A percentile compares a stretch with the other conserved stretches of the same genome.
Conservation (phyloP, 2,113 vertebrate species). For the Labeo catla region DNA sequence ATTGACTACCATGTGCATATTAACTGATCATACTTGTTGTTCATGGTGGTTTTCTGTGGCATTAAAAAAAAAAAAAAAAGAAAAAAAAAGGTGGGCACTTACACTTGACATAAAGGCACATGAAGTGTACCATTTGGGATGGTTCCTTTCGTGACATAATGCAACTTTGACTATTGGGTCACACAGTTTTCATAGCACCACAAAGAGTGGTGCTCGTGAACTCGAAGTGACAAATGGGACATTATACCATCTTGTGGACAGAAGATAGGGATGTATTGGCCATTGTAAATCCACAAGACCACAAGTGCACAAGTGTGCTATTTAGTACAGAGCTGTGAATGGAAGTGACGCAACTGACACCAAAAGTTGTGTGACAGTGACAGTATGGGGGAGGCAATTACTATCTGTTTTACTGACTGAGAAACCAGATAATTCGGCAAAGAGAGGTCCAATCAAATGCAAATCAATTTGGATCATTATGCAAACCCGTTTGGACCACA, state of each 20-base stretch:
- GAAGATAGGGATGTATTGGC: background rate
- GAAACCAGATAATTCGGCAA: background rate
- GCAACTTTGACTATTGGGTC: too few relatives aligned
- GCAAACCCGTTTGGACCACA: background rate
- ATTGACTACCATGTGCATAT: constrained; percentile 30
- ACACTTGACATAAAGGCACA: too few relatives aligned
- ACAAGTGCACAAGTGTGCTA: background rate
- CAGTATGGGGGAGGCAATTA: too few relatives aligned
- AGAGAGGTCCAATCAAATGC: background rate
- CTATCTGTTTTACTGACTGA: background rate
- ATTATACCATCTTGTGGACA: background rate
- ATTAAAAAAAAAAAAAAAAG: background rate
- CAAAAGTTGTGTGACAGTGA: background rate
- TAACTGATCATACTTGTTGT: constrained; percentile 25
- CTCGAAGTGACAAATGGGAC: background rate
- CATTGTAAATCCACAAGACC: background rate
- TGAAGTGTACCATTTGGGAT: too few relatives aligned
- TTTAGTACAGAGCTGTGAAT: background rate
- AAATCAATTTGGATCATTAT: background rate
- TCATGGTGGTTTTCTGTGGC: background rate
- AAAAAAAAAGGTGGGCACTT: too few relatives aligned
- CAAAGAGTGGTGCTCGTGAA: too few relatives aligned
- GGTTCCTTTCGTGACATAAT: too few relatives aligned
- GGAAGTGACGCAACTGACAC: background rate
- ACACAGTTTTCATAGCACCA: too few relatives aligned